Base-by-base conservation (phyloP, 2,888 invertebrate genomes). In the Phaedon cochleariae region DNA sequence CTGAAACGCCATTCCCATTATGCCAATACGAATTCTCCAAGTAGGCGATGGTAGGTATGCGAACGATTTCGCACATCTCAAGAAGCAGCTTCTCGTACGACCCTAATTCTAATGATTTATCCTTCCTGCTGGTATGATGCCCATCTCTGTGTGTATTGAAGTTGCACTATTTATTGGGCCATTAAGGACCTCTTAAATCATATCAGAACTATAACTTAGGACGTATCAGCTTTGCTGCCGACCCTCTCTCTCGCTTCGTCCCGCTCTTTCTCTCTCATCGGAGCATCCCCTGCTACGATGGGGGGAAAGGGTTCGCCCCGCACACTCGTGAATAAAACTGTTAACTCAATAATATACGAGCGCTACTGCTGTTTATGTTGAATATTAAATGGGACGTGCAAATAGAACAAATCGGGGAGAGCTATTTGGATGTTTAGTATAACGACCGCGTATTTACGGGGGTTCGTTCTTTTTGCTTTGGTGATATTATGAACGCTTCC, bases 121-220 rank as follows among this genome's bases (percentile, higher is more conserved):
- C 57, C 26, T 77, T 76, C 75, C 79, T 77, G 77, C 78, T 80
- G 80, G 80, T 80, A 80, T 79, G 80, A 81, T 79, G 80, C 79
- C 77, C 79, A 75, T 79, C 79, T 79, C 80, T 80, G 80, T 81
- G 83, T 82, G 82, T 85, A 86, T 86, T 86, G 86, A 86, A 86
- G 86, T 85, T 84, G 84, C 82, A 83, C 85, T 86, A 86, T 86
- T 86, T 86, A 86, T 86, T 85, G 86, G 85, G 85, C 86, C 86
- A 87, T 86, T 86, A 87, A 86, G 86, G 85, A 83, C 83, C 81
- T 84, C 84, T 86, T 86, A 86, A 87, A 86, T 86, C 86, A 86
- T 86, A 82, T 81, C 77, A 69, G 82, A 84, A 85, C 85, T 84
- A 83, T 85, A 85, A 85, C 85, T 85, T 85, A 80, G 81, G 80